phyloP scores from a whole-genome alignment of 1,140 invertebrate genomes.

The Hypothenemus hampei region DNA sequence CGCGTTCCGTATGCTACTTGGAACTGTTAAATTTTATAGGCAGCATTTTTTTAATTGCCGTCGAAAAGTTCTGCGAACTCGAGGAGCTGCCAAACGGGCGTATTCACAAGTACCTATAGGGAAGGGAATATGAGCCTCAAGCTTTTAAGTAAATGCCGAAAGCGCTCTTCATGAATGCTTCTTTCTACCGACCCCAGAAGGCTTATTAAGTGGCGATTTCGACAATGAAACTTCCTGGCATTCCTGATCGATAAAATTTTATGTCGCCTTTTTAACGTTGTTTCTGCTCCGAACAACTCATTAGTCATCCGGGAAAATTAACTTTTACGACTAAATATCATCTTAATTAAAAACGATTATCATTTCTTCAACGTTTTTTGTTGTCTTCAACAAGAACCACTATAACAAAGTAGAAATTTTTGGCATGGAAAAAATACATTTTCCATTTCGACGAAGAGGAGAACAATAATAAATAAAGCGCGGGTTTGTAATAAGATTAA shows the following conservation, averaged over 20 bases:
- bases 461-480: no score
- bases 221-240: slow-evolving; percentile 24
- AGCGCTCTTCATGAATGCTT: slow-evolving; percentile 23
- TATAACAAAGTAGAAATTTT: no score
- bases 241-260: slow-evolving; percentile 24
- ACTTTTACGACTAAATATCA: no score
- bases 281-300: slow-evolving; percentile 3
- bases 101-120: no score
- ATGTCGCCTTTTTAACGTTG: slow-evolving; percentile 10
- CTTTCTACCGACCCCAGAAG: slow-evolving; percentile 19
- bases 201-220: slow-evolving; percentile 25
- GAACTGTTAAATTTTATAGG: slow-evolving; percentile 41
- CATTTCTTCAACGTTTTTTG: no score
- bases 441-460: no score
- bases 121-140: slow-evolving; percentile 25
- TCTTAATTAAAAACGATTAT: no score
- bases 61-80: slow-evolving; percentile 32
- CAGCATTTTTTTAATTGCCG: slow-evolving; percentile 38
- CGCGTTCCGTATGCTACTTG: slow-evolving; percentile 36
- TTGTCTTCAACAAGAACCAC: no score
- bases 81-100: slow-evolving; percentile 13
- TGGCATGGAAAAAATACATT: no score
- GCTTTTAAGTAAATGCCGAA: slow-evolving; percentile 26
- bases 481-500: no score
- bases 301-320: no score